These are phyloP conservation scores for Arrhamphus sclerolepis DNA, from an alignment of 2,797 vertebrate genomes.

Conservation along the genomic window DNA sequence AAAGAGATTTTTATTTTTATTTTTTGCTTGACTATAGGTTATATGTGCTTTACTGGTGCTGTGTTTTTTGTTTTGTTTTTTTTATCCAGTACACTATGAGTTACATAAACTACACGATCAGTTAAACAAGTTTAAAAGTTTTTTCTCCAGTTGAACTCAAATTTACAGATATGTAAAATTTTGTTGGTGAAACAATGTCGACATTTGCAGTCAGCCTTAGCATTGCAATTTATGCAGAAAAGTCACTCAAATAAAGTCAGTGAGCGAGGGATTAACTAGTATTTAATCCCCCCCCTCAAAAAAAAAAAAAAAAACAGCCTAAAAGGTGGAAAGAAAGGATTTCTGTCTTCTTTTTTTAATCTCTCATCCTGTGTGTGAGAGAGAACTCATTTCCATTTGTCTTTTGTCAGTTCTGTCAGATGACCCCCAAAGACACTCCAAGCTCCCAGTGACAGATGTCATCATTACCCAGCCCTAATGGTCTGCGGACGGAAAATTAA, in stretches of 20 bases:
- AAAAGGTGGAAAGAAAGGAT: slow-evolving; percentile 16
- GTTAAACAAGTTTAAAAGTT: too few species aligned
- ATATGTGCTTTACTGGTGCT: slow-evolving; percentile 25
- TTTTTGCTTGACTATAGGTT: slow-evolving; percentile 18
- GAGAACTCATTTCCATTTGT: slow-evolving; percentile 59
- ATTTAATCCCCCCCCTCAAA: not conserved
- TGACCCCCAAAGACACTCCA: slow-evolving; percentile 36
- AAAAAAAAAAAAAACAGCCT: slow-evolving; percentile 12
- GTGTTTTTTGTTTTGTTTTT: slow-evolving; percentile 6
- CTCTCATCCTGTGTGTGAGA: too few species aligned
- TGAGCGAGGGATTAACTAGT: slow-evolving; percentile 15
- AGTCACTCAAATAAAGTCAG: slow-evolving; percentile 35
- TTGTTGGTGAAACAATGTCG: slow-evolving; percentile 19
- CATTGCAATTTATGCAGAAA: slow-evolving; percentile 24
- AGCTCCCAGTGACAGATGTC: slow-evolving; percentile 65
- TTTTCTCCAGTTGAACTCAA: too few species aligned
- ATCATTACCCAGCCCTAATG: slow-evolving; percentile 58
- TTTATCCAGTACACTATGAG: slow-evolving; percentile 2
- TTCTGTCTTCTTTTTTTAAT: slow-evolving; percentile 22
- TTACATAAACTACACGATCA: slow-evolving; percentile 5
- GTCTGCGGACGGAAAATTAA: slow-evolving; percentile 62
- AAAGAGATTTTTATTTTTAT: too few species aligned
- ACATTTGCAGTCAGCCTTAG: not conserved
- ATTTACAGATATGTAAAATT: not conserved
- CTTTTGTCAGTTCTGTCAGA: slow-evolving; percentile 44